phyloP scores from a whole-genome alignment of 1,140 invertebrate genomes.

The Eriocheir sinensis region DNA sequence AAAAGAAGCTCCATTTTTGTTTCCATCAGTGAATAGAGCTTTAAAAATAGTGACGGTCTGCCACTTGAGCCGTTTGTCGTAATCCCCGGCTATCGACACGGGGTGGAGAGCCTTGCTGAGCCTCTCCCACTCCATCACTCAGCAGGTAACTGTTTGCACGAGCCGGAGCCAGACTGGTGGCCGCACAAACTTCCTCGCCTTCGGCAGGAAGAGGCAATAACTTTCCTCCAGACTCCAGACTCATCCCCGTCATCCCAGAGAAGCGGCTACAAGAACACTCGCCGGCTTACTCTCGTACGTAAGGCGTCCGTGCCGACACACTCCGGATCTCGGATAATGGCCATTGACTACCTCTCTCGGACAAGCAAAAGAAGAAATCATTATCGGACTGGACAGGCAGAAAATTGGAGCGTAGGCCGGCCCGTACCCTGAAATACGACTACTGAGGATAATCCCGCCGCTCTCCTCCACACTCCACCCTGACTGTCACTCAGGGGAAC shows the following conservation, averaged over 20 bases:
- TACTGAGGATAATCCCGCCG: neutral
- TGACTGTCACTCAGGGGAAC: neutral
- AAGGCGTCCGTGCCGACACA: neutral
- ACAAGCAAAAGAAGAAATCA: neutral
- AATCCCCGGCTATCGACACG: neutral
- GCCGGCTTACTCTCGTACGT: neutral
- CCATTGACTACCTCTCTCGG: neutral
- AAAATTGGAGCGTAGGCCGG: neutral
- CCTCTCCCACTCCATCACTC: neutral
- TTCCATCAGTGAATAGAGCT: neutral
- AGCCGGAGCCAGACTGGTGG: slow-evolving; percentile 1
- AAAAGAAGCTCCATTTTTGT: neutral
- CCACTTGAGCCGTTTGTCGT: no score
- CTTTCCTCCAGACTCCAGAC: neutral
- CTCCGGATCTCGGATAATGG: neutral
- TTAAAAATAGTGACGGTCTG: no score
- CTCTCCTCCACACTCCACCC: neutral
- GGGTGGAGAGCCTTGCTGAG: neutral
- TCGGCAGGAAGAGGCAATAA: neutral
- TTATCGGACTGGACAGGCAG: neutral
- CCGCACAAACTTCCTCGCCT: neutral
- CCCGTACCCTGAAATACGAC: neutral
- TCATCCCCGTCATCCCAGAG: neutral
- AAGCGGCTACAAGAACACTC: neutral
- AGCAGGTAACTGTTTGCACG: neutral